Evolutionary conservation across 2,797 vertebrate species (phyloP).

Genomic region (Microchirus variegatus): DNA sequence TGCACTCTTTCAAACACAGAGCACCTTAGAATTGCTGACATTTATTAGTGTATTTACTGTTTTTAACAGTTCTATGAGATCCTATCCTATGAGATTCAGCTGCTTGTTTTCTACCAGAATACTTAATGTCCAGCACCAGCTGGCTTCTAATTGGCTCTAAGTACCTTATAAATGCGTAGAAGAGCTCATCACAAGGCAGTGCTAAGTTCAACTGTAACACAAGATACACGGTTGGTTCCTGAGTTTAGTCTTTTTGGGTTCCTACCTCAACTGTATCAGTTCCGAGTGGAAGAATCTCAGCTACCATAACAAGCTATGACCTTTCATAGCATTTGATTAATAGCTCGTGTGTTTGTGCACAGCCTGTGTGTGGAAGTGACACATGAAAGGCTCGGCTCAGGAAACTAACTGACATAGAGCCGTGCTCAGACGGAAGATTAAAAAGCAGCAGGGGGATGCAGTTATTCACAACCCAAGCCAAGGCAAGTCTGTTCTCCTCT

Average conservation of each 20-base stretch:
- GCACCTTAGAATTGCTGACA: too few relatives aligned
- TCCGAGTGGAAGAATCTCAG: background rate
- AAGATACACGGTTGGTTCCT: background rate
- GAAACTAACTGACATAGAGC: conserved; percentile 37
- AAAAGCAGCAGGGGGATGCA: conserved; percentile 37
- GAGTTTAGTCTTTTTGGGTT: too few relatives aligned
- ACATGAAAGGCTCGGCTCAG: conserved; percentile 23
- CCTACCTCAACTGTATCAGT: too few relatives aligned
- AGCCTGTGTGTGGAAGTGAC: too few relatives aligned
- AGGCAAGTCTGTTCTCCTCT: too few relatives aligned
- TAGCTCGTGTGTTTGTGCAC: background rate
- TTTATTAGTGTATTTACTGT: too few relatives aligned
- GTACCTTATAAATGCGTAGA: background rate
- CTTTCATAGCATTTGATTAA: conserved; percentile 19
- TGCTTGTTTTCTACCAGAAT: too few relatives aligned
- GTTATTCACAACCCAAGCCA: conserved; percentile 11
- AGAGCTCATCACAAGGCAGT: background rate
- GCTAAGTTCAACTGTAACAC: too few relatives aligned
- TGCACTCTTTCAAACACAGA: too few relatives aligned
- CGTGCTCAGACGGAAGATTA: conserved; percentile 58
- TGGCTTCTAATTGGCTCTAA: background rate
- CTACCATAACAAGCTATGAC: conserved; percentile 1
- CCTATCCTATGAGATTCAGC: too few relatives aligned
- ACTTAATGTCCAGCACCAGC: background rate
- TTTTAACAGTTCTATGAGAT: too few relatives aligned